Conservation (phyloP, 2,888 invertebrate species). For the Sipha maydis region DNA sequence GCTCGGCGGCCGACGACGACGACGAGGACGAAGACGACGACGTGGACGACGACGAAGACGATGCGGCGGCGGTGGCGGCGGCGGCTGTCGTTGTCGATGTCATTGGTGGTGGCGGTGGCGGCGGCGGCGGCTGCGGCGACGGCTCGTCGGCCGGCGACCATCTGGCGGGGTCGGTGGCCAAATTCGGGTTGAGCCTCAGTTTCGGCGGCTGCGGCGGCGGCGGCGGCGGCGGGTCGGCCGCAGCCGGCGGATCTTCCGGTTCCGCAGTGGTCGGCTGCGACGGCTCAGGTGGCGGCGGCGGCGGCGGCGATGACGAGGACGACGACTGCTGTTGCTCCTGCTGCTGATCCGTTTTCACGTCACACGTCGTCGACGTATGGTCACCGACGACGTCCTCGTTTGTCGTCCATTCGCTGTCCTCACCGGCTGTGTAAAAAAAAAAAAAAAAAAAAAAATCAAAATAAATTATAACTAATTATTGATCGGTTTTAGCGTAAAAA, state of each 20-base stretch:
- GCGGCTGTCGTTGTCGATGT: not conserved
- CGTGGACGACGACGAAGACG: not conserved
- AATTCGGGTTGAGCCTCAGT: constrained; percentile 41
- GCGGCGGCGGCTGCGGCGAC: not conserved
- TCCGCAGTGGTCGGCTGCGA: constrained; percentile 63
- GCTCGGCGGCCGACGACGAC: not conserved
- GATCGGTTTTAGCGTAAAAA: no score
- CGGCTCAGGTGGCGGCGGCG: constrained; percentile 61
- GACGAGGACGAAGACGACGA: constrained; percentile 16
- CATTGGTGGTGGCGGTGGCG: not conserved
- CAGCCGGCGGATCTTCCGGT: constrained; percentile 64
- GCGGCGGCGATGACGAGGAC: no score
- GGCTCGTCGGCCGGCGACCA: constrained; percentile 26
- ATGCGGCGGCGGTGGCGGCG: not conserved
- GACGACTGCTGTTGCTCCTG: no score
- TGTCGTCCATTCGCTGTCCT: constrained; percentile 65
- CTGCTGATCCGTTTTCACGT: constrained; percentile 32
- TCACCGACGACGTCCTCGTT: constrained; percentile 63
- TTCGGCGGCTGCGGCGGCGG: constrained; percentile 65
- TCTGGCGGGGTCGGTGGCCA: constrained; percentile 46
- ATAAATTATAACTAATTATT: no score
- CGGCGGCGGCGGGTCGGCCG: constrained; percentile 65
- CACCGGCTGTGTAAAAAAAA: constrained; percentile 64
- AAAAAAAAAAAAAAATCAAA: not conserved
- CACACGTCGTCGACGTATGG: constrained; percentile 3